phyloP scores from a whole-genome alignment of 2,888 invertebrate genomes.

The Eulithis prunata region DNA sequence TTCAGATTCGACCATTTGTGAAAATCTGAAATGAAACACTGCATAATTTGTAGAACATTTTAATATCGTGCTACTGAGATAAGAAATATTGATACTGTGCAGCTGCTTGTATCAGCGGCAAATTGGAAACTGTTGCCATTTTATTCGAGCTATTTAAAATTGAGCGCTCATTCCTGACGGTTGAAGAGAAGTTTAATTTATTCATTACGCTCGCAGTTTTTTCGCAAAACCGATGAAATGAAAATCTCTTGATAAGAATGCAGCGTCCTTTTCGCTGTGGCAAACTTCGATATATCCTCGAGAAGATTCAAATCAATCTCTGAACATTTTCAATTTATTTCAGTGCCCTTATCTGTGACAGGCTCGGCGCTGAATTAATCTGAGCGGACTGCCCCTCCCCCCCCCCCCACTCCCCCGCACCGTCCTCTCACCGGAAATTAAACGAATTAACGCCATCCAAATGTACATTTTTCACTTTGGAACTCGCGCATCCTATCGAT shows the following conservation, averaged over 20 bases:
- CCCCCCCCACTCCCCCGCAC: slow-evolving; percentile 44
- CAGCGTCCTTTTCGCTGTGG: slow-evolving; percentile 64
- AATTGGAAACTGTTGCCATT: slow-evolving; percentile 55
- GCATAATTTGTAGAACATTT: slow-evolving; percentile 41
- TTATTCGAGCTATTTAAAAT: slow-evolving; percentile 56
- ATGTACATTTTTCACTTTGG: slow-evolving; percentile 84
- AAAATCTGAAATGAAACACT: slow-evolving; percentile 50
- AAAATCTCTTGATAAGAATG: slow-evolving; percentile 60
- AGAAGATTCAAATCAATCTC: slow-evolving; percentile 84
- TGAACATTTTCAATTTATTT: slow-evolving; percentile 85
- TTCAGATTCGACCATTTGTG: slow-evolving; percentile 68
- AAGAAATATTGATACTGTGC: slow-evolving; percentile 44
- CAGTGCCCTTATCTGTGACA: slow-evolving; percentile 83
- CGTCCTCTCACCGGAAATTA: slow-evolving; percentile 82
- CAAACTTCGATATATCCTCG: slow-evolving; percentile 75
- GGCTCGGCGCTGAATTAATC: slow-evolving; percentile 83
- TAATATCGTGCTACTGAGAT: slow-evolving; percentile 39
- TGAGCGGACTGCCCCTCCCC: slow-evolving; percentile 68
- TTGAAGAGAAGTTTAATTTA: slow-evolving; percentile 61
- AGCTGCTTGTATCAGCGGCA: slow-evolving; percentile 45
- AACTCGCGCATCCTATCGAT: slow-evolving; percentile 79
- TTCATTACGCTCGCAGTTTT: slow-evolving; percentile 62
- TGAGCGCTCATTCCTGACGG: slow-evolving; percentile 55
- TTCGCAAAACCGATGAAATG: slow-evolving; percentile 50
- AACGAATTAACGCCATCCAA: slow-evolving; percentile 85